Evolutionary conservation across 2,888 invertebrate species (phyloP), one percentile per base, ranked within the genome.

Genomic region (Hyles lineata): DNA sequence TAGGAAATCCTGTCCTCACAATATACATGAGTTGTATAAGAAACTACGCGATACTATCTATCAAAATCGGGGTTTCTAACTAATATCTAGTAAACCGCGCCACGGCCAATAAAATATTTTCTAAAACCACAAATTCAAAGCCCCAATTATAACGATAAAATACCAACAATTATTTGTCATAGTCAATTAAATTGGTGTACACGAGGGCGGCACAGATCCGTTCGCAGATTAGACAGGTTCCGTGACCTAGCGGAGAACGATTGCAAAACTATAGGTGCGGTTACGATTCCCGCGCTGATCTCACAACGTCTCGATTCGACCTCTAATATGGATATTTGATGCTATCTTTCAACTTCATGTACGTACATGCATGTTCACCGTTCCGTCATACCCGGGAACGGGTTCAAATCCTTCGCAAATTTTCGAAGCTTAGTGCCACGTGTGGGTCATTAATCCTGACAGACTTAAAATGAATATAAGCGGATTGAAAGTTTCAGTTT

Each of bases 181-280:
- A 67, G 67, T 67, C 67, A 67, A 67, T 67, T 67, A 67, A 67
- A 23, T 23, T 6, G 23, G 23, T 50, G 23, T 55, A 55, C 23
- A 17, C 23, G 23, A 43, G 50, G 67, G 67, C 67, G 43, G 23
- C 23, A 23, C 67, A 67, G 67, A 67, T 50, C 17, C 15, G 23
- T 72, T 59, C n/a, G 55, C 72, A n/a, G 25, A 50, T 63, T 61
- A 60, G 43, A 60, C 72, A 43, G 35, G 58, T 55, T 62, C 73
- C 61, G 74, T 72, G 70, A 63, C 67, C 55, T 71, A 76, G 59
- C 60, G 72, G 55, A 55, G n/a, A 75, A 74, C 73, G 75, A 75
- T 75, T 75, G 76, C 74, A 74, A 77, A 50, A 50, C 50, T 67
- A 23, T 19, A 50, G 67, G 67, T 23, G 67, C 67, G 25, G 67